Evolutionary conservation across 2,888 invertebrate genomes (phyloP).

Genomic region (Melinaea marsaeus): DNA sequence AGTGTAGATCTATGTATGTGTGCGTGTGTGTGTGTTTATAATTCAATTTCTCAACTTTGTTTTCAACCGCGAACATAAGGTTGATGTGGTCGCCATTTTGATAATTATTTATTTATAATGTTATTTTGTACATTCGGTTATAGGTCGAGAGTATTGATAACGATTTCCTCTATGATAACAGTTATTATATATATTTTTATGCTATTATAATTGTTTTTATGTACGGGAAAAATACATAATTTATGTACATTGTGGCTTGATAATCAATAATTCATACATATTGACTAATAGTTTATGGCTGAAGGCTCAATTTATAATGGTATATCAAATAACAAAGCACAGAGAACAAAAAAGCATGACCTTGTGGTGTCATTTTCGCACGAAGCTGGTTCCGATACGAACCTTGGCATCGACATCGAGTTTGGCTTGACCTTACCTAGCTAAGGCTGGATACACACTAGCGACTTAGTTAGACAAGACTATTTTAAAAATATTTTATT

Average conservation of each 20-base stretch:
- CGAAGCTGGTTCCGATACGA: conserved; percentile 12
- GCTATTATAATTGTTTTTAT: no score
- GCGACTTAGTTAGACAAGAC: background rate
- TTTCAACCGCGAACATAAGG: background rate
- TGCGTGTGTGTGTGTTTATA: background rate
- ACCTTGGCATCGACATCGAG: conserved; percentile 25
- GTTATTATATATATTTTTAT: no score
- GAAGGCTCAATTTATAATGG: conserved; percentile 1
- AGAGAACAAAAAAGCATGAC: conserved; percentile 21
- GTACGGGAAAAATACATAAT: no score
- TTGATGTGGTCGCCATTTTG: no score
- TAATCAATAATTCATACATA: no score
- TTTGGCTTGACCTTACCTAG: conserved; percentile 19
- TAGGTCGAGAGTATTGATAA: background rate
- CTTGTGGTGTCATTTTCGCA: conserved; percentile 24
- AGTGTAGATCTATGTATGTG: background rate
- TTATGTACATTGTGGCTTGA: no score
- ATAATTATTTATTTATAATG: background rate
- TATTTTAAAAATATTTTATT: background rate
- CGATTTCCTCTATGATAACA: conserved; percentile 22
- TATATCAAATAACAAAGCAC: conserved; percentile 1
- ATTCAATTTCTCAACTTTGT: background rate
- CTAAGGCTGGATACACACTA: background rate
- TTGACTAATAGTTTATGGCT: background rate
- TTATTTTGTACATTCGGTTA: background rate